Percentiles rank a stretch among this genome's conserved stretches.
Evolutionary conservation across 1,140 invertebrate species (phyloP).

Genomic region (Lasaia peninsularis): DNA sequence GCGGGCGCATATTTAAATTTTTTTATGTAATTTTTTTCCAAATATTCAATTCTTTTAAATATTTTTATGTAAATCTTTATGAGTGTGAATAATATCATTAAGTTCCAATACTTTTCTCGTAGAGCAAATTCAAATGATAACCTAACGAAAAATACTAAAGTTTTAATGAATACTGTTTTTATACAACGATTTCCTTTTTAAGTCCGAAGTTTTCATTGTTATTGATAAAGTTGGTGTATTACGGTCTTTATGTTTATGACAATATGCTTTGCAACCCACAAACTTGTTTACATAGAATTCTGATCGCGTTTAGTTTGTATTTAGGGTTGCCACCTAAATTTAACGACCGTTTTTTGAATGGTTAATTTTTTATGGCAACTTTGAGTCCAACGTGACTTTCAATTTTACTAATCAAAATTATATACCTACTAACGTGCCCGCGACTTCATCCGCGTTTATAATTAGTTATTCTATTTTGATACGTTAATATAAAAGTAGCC

Average conservation of each 20-base stretch:
- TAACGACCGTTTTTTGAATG: not conserved
- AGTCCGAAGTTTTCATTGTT: slow-evolving; percentile 44
- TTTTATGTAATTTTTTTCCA: too few relatives aligned
- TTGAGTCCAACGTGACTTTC: too few relatives aligned
- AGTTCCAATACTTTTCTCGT: not conserved
- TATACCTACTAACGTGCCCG: too few relatives aligned
- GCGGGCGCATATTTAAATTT: too few relatives aligned
- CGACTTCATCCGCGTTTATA: too few relatives aligned
- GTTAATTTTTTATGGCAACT: not conserved
- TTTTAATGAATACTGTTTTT: slow-evolving; percentile 41
- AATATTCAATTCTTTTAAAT: too few relatives aligned
- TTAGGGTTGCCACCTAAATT: not conserved
- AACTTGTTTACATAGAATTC: slow-evolving; percentile 63
- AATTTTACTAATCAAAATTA: too few relatives aligned
- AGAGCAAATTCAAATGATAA: not conserved
- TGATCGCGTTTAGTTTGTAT: slow-evolving; percentile 14
- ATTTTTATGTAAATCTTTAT: too few relatives aligned
- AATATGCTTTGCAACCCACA: slow-evolving; percentile 51
- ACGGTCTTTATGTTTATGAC: slow-evolving; percentile 60
- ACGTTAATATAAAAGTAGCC: too few relatives aligned
- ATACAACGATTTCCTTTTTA: slow-evolving; percentile 41
- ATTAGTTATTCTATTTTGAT: too few relatives aligned
- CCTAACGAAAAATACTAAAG: slow-evolving; percentile 24
- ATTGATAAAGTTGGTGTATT: slow-evolving; percentile 62
- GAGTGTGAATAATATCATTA: not conserved